phyloP scores from a whole-genome alignment of 2,113 vertebrate species.

The Pelecanus crispus region DNA sequence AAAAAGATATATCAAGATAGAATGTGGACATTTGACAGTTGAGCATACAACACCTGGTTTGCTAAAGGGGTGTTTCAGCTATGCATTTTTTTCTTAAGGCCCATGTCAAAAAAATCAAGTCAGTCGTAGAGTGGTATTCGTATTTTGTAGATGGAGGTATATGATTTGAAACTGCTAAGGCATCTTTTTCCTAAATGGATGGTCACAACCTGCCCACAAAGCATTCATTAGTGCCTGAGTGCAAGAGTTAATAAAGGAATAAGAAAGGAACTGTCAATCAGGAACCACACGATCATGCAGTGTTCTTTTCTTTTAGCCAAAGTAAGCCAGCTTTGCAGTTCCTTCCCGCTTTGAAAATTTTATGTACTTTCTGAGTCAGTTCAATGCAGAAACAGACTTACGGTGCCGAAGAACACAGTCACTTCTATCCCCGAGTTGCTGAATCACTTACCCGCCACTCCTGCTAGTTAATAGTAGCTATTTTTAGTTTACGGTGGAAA shows the following conservation, averaged over 20 bases:
- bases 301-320: neutral
- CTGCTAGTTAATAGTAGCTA: constrained; percentile 46
- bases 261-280: neutral
- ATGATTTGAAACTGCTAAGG: neutral
- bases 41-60: neutral
- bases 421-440: neutral
- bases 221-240: neutral
- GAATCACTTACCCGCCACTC: constrained; percentile 24
- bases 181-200: neutral
- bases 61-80: neutral
- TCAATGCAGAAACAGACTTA: neutral
- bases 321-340: constrained; percentile 3
- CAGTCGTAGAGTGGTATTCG: neutral
- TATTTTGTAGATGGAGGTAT: neutral
- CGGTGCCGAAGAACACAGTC: neutral
- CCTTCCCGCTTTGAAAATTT: neutral
- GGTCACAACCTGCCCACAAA: neutral
- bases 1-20: neutral
- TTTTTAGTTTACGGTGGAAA: constrained; percentile 63
- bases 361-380: constrained; percentile 28
- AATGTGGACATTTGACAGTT: neutral
- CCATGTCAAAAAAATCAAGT: neutral
- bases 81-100: neutral
- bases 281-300: neutral
- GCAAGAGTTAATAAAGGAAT: neutral